phyloP scores from a whole-genome alignment of 1,140 invertebrate species.

The Drosophila biarmipes region DNA sequence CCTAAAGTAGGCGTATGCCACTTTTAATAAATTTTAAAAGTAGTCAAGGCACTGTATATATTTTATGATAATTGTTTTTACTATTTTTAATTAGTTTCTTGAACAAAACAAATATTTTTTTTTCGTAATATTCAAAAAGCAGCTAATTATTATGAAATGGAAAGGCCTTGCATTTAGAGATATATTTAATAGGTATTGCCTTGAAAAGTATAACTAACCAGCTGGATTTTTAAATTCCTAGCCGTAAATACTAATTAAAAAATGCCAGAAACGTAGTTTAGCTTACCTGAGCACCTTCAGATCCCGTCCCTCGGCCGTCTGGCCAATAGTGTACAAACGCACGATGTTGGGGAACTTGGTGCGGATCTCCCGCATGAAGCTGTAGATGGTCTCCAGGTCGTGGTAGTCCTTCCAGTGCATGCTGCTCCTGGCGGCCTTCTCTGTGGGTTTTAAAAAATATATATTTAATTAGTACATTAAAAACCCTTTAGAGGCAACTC shows the following conservation, averaged over 20 bases:
- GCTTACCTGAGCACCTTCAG: slow-evolving; percentile 87
- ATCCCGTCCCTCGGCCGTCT: slow-evolving; percentile 89
- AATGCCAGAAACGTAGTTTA: not conserved
- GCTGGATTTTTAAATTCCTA: not conserved
- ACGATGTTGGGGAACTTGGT: slow-evolving; percentile 87
- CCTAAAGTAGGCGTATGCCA: too few species aligned
- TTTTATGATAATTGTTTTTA: too few species aligned
- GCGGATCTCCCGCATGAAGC: slow-evolving; percentile 89
- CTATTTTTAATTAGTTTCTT: too few species aligned
- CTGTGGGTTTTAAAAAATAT: slow-evolving; percentile 15
- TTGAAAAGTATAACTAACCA: not conserved
- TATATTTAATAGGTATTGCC: too few species aligned
- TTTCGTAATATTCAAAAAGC: too few species aligned
- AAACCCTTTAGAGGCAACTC: too few species aligned
- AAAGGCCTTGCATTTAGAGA: too few species aligned
- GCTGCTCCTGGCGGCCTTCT: slow-evolving; percentile 62
- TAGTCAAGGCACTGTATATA: too few species aligned
- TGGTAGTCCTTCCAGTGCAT: slow-evolving; percentile 91
- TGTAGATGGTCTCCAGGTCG: slow-evolving; percentile 87
- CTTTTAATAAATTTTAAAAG: too few species aligned
- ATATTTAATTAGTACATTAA: too few species aligned
- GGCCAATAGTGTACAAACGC: slow-evolving; percentile 88
- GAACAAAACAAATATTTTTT: too few species aligned
- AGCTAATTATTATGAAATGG: too few species aligned
- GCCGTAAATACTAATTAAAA: not conserved